These are phyloP conservation scores for Cheilosia soror DNA, from an alignment of 2,888 invertebrate species.

Conservation along the genomic window DNA sequence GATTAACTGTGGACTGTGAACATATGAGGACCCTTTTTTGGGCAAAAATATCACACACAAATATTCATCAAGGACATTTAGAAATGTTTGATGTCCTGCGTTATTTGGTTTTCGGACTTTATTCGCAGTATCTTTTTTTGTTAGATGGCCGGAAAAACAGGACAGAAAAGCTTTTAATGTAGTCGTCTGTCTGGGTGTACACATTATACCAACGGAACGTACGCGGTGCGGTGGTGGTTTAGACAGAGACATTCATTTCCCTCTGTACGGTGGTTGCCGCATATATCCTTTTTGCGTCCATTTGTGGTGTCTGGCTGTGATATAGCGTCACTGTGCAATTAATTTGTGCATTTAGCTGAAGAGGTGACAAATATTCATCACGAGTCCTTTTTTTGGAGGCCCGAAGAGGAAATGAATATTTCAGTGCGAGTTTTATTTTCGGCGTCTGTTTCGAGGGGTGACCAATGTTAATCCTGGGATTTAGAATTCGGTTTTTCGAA, in stretches of 20 bases:
- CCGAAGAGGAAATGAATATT: slow-evolving; percentile 55
- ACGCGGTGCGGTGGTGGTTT: slow-evolving; percentile 34
- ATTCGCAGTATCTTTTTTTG: not conserved
- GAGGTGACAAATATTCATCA: slow-evolving; percentile 74
- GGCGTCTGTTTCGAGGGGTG: not conserved
- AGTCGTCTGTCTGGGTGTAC: slow-evolving; percentile 33
- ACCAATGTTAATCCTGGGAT: slow-evolving; percentile 27
- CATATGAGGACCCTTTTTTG: slow-evolving; percentile 11
- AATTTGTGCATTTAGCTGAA: slow-evolving; percentile 74
- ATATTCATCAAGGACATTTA: slow-evolving; percentile 45
- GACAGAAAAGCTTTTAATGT: slow-evolving; percentile 60
- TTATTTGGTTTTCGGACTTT: slow-evolving; percentile 41
- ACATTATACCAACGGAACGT: not conserved
- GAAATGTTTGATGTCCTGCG: slow-evolving; percentile 47
- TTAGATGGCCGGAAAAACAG: slow-evolving; percentile 30
- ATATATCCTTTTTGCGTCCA: slow-evolving; percentile 54
- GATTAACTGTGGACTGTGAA: slow-evolving; percentile 30
- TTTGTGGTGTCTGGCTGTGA: slow-evolving; percentile 68
- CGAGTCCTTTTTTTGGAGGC: slow-evolving; percentile 2
- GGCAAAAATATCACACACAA: slow-evolving; percentile 21
- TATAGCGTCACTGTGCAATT: slow-evolving; percentile 67
- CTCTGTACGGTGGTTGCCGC: not conserved
- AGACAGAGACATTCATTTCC: slow-evolving; percentile 49
- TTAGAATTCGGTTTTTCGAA: slow-evolving; percentile 30
- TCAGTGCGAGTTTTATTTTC: slow-evolving; percentile 44